Percentiles rank a stretch among this genome's conserved stretches.
phyloP scores from a whole-genome alignment of 2,113 vertebrate species.

The Myiopsitta monachus region DNA sequence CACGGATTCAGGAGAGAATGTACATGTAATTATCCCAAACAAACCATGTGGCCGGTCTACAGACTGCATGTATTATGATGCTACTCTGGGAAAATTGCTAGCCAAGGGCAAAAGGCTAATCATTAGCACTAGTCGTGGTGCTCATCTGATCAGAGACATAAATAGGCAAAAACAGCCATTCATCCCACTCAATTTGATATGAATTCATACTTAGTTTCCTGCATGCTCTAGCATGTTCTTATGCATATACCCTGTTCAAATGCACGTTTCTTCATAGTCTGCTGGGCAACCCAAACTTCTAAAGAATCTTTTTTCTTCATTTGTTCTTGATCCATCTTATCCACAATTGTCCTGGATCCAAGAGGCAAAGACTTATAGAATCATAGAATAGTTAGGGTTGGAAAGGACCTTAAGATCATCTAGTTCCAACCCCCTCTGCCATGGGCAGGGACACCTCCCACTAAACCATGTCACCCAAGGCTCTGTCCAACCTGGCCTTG shows the following conservation, averaged over 20 bases:
- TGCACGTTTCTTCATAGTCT: not conserved
- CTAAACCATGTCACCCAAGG: not conserved
- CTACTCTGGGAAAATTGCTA: not conserved
- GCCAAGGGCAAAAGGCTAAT: not conserved
- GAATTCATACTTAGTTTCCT: not conserved
- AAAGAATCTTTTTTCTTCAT: not conserved
- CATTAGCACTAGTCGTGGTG: not conserved
- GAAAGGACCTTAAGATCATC: not conserved
- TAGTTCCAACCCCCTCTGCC: not conserved
- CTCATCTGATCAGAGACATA: not conserved
- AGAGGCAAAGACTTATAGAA: not conserved
- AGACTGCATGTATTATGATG: not conserved
- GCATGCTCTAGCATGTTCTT: fast-evolving
- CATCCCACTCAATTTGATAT: not conserved
- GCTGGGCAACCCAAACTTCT: not conserved
- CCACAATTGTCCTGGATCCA: not conserved
- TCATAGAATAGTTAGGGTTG: not conserved
- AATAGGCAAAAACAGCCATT: not conserved
- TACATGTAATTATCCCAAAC: not conserved
- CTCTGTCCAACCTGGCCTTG: too few species aligned
- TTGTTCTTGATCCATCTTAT: not conserved
- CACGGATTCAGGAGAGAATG: not conserved
- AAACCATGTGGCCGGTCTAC: not conserved
- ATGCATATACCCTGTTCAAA: not conserved
- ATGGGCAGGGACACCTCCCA: not conserved